Conservation (phyloP, 2,797 vertebrate genomes). For the Apodemus agrarius region DNA sequence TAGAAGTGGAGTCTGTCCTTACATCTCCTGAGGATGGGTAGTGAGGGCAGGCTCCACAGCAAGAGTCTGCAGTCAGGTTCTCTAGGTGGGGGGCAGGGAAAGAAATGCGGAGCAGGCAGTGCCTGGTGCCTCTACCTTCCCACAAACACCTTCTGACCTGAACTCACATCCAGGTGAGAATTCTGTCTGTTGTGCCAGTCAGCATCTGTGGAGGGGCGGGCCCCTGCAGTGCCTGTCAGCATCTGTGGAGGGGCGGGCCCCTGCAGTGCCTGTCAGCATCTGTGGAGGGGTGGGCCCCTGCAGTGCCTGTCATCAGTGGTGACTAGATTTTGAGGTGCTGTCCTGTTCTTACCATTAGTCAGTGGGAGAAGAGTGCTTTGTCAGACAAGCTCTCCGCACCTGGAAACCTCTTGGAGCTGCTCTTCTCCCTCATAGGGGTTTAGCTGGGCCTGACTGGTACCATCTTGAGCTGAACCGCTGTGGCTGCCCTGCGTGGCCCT, state of each 20-base stretch:
- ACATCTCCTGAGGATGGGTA: too few species aligned
- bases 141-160: neutral
- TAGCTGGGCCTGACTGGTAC: neutral
- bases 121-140: neutral
- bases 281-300: neutral
- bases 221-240: neutral
- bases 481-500: neutral
- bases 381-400: neutral
- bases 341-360: neutral
- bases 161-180: neutral
- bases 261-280: neutral
- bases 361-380: neutral
- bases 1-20: neutral
- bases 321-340: neutral
- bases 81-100: neutral
- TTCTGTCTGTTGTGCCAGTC: neutral
- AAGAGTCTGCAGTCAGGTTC: neutral
- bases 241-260: neutral
- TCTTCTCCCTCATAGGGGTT: neutral
- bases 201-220: neutral
- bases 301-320: neutral
- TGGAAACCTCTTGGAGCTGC: neutral
- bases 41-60: neutral
- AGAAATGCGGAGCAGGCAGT: neutral
- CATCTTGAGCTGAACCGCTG: neutral